These are phyloP conservation scores for Nemotelus pantherinus DNA, from an alignment of 2,888 invertebrate species.

Conservation along the genomic window DNA sequence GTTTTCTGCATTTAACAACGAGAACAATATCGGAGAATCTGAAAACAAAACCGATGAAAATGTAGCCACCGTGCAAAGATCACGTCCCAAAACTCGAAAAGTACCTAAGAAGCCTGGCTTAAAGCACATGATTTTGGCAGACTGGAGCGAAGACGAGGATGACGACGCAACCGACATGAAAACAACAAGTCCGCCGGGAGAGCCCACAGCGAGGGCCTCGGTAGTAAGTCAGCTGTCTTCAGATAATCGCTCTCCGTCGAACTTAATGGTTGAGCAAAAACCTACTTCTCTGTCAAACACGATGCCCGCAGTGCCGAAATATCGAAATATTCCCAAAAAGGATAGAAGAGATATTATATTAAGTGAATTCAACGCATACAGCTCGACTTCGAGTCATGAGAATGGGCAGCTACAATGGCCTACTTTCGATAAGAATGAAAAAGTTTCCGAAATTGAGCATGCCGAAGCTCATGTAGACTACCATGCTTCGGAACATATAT, in stretches of 20 bases:
- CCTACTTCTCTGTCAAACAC: neutral
- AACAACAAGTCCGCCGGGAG: no score
- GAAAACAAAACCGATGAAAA: neutral
- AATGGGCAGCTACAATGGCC: no score
- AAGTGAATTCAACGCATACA: constrained; percentile 56
- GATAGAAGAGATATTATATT: constrained; percentile 60
- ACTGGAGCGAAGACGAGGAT: constrained; percentile 78
- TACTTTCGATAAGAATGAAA: neutral
- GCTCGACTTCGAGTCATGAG: no score
- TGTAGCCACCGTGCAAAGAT: neutral
- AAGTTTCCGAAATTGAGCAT: no score
- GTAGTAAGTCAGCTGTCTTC: no score
- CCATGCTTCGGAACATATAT: no score
- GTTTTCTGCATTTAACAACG: no score
- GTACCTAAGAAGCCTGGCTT: constrained; percentile 46
- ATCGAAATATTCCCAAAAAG: constrained; percentile 64
- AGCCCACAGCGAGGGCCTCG: no score
- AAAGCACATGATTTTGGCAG: constrained; percentile 72
- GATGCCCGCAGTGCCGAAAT: constrained; percentile 52
- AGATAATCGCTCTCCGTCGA: no score
- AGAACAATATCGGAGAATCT: no score
- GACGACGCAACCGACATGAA: constrained; percentile 53
- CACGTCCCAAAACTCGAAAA: constrained; percentile 57
- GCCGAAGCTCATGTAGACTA: no score
- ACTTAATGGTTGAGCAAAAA: neutral